Conservation (phyloP, 2,888 invertebrate genomes). For the Leptopilina myrica region DNA sequence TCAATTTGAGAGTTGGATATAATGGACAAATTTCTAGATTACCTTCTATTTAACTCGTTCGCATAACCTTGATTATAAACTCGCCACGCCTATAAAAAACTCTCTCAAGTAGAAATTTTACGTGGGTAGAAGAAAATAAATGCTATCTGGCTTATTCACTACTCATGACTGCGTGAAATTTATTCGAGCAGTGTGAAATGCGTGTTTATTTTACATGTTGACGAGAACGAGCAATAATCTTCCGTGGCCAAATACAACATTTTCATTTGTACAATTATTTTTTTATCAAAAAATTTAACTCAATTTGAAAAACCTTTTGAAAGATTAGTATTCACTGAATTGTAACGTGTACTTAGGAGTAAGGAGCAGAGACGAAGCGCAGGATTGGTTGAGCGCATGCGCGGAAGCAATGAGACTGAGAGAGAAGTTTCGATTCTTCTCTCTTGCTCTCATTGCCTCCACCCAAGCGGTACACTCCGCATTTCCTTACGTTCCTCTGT, state of each 20-base stretch:
- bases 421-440: no score
- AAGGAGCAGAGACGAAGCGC: not conserved
- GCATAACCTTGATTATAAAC: constrained; percentile 33
- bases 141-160: not conserved
- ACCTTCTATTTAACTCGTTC: constrained; percentile 15
- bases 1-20: constrained; percentile 7
- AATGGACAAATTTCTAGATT: constrained; percentile 27
- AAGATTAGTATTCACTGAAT: no score
- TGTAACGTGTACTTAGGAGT: no score
- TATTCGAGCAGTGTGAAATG: not conserved
- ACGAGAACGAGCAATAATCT: not conserved
- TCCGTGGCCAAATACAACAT: not conserved
- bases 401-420: no score
- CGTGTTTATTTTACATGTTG: not conserved
- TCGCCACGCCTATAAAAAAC: constrained; percentile 23
- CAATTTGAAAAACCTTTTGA: no score
- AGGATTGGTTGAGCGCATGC: not conserved
- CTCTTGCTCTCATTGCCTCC: no score
- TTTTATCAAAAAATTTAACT: not conserved
- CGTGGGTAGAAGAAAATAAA: constrained; percentile 28
- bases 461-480: no score
- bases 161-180: constrained; percentile 31
- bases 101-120: constrained; percentile 33
- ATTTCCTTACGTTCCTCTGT: no score
- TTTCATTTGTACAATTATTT: not conserved